These are phyloP conservation scores for Ypsolopha scabrella DNA, from an alignment of 2,888 invertebrate species.

Conservation along the genomic window DNA sequence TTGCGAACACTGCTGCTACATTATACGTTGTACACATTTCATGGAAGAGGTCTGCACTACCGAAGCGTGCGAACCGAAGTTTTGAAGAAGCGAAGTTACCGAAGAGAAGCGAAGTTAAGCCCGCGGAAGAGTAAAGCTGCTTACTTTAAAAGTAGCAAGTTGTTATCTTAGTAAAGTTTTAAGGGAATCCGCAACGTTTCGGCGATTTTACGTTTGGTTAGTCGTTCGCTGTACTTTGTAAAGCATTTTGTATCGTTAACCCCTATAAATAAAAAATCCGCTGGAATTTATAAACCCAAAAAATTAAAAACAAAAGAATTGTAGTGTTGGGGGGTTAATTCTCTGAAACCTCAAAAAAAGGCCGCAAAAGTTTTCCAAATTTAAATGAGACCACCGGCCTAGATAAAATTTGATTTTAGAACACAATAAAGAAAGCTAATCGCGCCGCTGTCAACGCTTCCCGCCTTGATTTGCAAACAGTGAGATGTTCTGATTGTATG, in stretches of 20 bases:
- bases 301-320: too few relatives aligned
- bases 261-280: too few relatives aligned
- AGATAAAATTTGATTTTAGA: constrained; percentile 36
- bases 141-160: constrained; percentile 16
- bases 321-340: too few relatives aligned
- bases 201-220: constrained; percentile 3
- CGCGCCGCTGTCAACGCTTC: constrained; percentile 26
- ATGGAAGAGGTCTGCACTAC: neutral
- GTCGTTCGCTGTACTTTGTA: neutral
- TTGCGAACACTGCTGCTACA: too few relatives aligned
- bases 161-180: constrained; percentile 11
- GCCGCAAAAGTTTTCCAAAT: neutral
- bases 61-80: constrained; percentile 1
- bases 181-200: constrained; percentile 2
- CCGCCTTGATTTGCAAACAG: constrained; percentile 62
- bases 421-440: constrained; percentile 44
- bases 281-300: too few relatives aligned
- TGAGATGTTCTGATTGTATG: constrained; percentile 55
- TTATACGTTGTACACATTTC: too few relatives aligned
- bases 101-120: constrained; percentile 4
- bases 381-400: constrained; percentile 1
- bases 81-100: neutral
- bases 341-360: too few relatives aligned
- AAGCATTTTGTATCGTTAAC: too few relatives aligned
- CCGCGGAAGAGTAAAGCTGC: constrained; percentile 17